phyloP scores from a whole-genome alignment of 2,888 invertebrate species.

The Spodoptera littoralis region DNA sequence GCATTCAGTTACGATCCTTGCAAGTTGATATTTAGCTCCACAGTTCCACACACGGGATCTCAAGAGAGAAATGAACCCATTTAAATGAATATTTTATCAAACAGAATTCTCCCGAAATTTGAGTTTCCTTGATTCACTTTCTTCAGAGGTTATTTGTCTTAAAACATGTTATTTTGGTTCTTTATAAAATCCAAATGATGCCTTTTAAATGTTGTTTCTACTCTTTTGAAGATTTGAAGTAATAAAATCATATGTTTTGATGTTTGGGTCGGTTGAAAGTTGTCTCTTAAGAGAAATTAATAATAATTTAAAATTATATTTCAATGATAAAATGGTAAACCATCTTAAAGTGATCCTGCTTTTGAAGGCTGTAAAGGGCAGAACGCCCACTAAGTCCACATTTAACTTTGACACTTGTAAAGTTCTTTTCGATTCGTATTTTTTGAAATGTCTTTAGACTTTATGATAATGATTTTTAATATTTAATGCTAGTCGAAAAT shows the following conservation, averaged over 20 bases:
- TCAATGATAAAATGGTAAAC: too few relatives aligned
- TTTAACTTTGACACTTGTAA: too few relatives aligned
- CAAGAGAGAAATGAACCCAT: conserved; percentile 37
- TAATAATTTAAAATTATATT: too few relatives aligned
- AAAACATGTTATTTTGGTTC: conserved; percentile 20
- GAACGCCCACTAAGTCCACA: too few relatives aligned
- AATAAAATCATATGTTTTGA: not conserved
- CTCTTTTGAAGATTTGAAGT: conserved; percentile 1
- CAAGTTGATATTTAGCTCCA: conserved; percentile 18
- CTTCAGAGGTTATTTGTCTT: conserved; percentile 6
- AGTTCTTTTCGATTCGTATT: too few relatives aligned
- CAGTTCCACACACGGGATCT: conserved; percentile 23
- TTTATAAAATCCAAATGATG: conserved; percentile 10
- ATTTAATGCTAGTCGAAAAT: too few relatives aligned
- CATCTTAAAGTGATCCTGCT: too few relatives aligned
- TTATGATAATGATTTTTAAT: too few relatives aligned
- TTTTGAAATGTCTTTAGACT: too few relatives aligned
- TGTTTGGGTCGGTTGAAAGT: not conserved
- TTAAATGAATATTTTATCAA: conserved; percentile 48
- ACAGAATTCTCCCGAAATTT: conserved; percentile 35
- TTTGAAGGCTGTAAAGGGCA: too few relatives aligned
- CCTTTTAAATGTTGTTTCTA: conserved; percentile 2
- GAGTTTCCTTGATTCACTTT: conserved; percentile 24
- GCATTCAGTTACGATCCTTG: conserved; percentile 15
- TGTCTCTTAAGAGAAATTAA: too few relatives aligned